Base-by-base conservation (phyloP, 2,888 invertebrate species). In the Ommatoiulus sabulosus region DNA sequence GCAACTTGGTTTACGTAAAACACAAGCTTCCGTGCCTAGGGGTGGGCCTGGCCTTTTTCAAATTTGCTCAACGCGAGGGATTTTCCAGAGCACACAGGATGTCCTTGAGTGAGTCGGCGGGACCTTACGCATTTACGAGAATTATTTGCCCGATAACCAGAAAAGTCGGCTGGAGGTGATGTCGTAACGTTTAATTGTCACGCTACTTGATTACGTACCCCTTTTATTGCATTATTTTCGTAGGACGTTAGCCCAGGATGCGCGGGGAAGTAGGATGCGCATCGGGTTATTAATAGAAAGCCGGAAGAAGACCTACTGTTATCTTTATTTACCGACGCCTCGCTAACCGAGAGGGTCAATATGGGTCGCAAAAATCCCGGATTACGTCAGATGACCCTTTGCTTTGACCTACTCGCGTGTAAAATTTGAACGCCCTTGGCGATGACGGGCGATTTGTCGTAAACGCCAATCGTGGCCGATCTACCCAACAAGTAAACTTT, bases 231-330 rank as follows among this genome's bases (percentile, higher is more conserved):
- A 3, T 35, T 12, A 35, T 80, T 80, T 80, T 4, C 4, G 24
- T 35, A 10, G 80, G 80, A 80, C 80, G 80, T 80, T 80, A 80
- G 80, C 80, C 80, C 80, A 80, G 80, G 80, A 80, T 35, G 80
- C 80, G 12, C 12, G 24, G 80, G 24, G 80, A 80, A 80, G 35
- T 80, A 80, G 80, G 80, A 80, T 80, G 80, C 80, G 15, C 80
- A 15, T 15, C 3, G 35, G 15, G 15, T 10, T 80, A 80, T 80
- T 80, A 80, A 80, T 43, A 80, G 35, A 43, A 80, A 80, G 35
- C 80, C 80, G 80, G 80, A 80, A 80, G 80, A 80, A 80, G 35
- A 80, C 80, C 80, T 20, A 24, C 72, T 72, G 80, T 12, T 15
- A 80, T 80, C 24, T 35, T 10, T 80, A 35, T 35, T 80, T 80